These are phyloP conservation scores for Cataglyphis rosenhaueri DNA, from an alignment of 2,888 invertebrate genomes.

Conservation along the genomic window DNA sequence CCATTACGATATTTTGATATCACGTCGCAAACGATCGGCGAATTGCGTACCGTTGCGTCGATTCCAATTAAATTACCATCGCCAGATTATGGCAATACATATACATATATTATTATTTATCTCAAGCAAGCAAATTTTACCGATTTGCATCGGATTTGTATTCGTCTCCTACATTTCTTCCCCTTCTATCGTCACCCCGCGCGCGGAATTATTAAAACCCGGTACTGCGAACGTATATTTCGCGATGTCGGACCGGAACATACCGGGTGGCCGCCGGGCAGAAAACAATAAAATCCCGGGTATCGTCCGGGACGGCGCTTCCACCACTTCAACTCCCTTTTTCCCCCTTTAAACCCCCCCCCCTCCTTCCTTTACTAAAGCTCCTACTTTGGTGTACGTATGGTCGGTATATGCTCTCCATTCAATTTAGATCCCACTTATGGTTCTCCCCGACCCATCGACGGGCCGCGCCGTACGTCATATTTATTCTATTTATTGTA, in stretches of 20 bases:
- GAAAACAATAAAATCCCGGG: conserved; percentile 81
- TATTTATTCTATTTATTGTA: conserved; percentile 79
- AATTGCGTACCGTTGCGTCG: neutral
- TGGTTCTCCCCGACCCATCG: conserved; percentile 60
- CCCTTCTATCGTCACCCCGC: conserved; percentile 68
- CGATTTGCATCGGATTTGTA: conserved; percentile 67
- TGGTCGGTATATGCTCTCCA: conserved; percentile 75
- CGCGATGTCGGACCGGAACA: conserved; percentile 62
- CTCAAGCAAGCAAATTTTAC: conserved; percentile 71
- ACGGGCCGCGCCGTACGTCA: conserved; percentile 66
- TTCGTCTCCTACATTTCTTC: conserved; percentile 50
- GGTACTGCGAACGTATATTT: conserved; percentile 62
- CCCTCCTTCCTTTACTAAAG: conserved; percentile 43
- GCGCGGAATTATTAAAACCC: conserved; percentile 81
- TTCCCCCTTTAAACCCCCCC: conserved; percentile 20
- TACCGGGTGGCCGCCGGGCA: conserved; percentile 78
- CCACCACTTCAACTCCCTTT: conserved; percentile 75
- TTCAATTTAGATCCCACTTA: conserved; percentile 80
- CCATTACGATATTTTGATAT: conserved; percentile 32
- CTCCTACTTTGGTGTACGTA: conserved; percentile 62
- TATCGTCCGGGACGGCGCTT: conserved; percentile 78
- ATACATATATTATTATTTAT: conserved; percentile 66
- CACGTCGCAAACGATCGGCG: conserved; percentile 36
- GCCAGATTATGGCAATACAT: conserved; percentile 66
- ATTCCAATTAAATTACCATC: conserved; percentile 73